Conservation (phyloP, 2,797 vertebrate genomes). For the Sebastes reedi region DNA sequence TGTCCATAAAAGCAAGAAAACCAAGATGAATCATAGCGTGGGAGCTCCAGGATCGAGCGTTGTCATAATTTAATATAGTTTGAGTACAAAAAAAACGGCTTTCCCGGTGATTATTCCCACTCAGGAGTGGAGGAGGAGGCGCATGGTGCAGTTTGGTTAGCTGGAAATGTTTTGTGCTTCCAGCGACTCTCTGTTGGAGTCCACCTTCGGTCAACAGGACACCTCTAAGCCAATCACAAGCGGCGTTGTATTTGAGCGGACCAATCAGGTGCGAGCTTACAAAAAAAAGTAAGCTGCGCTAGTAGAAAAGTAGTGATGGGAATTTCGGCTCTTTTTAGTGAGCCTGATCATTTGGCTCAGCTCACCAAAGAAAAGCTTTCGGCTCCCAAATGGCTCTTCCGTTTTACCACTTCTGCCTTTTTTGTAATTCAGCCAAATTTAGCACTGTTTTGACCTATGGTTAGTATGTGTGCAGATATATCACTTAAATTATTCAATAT, state of each 20-base stretch:
- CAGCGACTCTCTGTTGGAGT: constrained; percentile 71
- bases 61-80: constrained; percentile 39
- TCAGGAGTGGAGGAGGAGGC: constrained; percentile 49
- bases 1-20: constrained; percentile 41
- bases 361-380: too few relatives aligned
- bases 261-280: constrained; percentile 73
- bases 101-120: constrained; percentile 61
- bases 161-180: constrained; percentile 67
- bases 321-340: rapidly evolving
- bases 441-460: too few relatives aligned
- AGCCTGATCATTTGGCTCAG: too few relatives aligned
- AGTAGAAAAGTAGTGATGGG: not conserved
- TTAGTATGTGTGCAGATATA: too few relatives aligned
- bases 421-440: too few relatives aligned
- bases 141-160: constrained; percentile 73
- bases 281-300: constrained; percentile 23
- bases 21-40: constrained; percentile 15
- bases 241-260: constrained; percentile 56
- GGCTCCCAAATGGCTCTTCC: too few relatives aligned
- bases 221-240: constrained; percentile 73
- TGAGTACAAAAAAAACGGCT: constrained; percentile 23
- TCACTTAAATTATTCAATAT: too few relatives aligned
- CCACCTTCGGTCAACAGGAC: constrained; percentile 74
- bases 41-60: not conserved
- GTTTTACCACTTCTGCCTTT: too few relatives aligned